Percentiles rank a stretch among this genome's conserved stretches.
These are phyloP conservation scores for Trematomus loennbergii DNA, from an alignment of 2,113 vertebrate species.

Conservation along the genomic window DNA sequence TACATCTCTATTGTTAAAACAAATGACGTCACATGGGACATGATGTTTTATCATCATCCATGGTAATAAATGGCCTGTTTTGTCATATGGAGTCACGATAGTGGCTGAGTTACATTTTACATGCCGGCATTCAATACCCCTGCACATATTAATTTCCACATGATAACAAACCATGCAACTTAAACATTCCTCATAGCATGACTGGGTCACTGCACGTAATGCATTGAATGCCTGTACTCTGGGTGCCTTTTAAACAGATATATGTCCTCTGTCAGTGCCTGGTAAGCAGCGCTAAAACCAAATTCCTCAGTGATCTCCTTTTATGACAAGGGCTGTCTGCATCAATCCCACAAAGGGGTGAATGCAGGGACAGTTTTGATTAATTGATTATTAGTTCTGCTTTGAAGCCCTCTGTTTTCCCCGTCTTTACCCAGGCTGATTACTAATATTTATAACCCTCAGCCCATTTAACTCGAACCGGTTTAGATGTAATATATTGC, in stretches of 20 bases:
- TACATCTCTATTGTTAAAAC: slow-evolving; percentile 13
- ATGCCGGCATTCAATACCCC: neutral
- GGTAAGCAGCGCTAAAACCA: slow-evolving; percentile 58
- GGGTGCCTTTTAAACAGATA: slow-evolving; percentile 60
- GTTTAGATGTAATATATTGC: slow-evolving; percentile 78
- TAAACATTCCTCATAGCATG: slow-evolving; percentile 13
- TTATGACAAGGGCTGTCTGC: slow-evolving; percentile 69
- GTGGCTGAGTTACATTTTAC: slow-evolving; percentile 19
- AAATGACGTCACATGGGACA: neutral
- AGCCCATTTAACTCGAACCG: slow-evolving; percentile 79
- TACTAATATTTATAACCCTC: slow-evolving; percentile 87
- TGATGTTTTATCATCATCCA: slow-evolving; percentile 15
- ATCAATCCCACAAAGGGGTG: slow-evolving; percentile 71
- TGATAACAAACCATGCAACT: slow-evolving; percentile 22
- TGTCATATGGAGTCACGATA: slow-evolving; percentile 21
- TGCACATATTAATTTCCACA: slow-evolving; percentile 15
- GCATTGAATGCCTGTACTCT: slow-evolving; percentile 19
- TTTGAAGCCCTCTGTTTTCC: slow-evolving; percentile 81
- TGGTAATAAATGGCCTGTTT: slow-evolving; percentile 13
- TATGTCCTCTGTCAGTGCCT: slow-evolving; percentile 62
- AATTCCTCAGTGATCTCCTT: slow-evolving; percentile 72
- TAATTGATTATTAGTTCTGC: slow-evolving; percentile 82
- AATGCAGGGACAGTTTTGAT: slow-evolving; percentile 84
- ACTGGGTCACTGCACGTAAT: slow-evolving; percentile 4
- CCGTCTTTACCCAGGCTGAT: slow-evolving; percentile 61